Evolutionary conservation across 2,113 vertebrate genomes (phyloP).

Genomic region (Columbina picui): DNA sequence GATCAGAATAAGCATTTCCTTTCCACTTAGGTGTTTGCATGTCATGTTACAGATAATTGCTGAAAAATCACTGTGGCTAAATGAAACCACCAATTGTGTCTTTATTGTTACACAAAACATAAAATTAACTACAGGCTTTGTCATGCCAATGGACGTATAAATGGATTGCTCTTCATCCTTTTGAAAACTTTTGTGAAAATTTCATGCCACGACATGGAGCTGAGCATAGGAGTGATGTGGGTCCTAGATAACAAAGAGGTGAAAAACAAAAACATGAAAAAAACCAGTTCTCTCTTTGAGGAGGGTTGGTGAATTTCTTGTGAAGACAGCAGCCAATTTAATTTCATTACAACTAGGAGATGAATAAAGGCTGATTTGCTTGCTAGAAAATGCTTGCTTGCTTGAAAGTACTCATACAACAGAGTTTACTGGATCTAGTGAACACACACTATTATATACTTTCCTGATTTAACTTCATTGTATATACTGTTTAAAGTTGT

Average conservation of each 20-base stretch:
- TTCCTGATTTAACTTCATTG: background rate
- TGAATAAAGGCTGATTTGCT: background rate
- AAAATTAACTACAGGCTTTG: background rate
- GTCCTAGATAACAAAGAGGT: background rate
- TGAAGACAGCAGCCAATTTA: background rate
- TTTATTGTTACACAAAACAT: background rate
- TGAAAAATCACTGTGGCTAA: background rate
- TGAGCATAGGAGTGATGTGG: accelerated
- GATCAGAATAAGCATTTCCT: background rate
- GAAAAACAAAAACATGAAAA: accelerated
- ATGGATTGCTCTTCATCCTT: background rate
- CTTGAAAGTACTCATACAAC: background rate
- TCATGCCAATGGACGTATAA: background rate
- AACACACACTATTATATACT: background rate
- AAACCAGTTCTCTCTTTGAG: background rate
- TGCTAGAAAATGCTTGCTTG: background rate
- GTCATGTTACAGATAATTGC: background rate
- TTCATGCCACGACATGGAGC: background rate
- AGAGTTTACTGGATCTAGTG: background rate
- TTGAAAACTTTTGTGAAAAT: background rate
- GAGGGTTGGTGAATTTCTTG: background rate
- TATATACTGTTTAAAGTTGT: background rate
- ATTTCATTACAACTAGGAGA: background rate
- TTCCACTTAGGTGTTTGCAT: background rate
- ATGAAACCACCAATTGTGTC: background rate